Conservation (phyloP, 2,797 vertebrate genomes). For the Antrozous pallidus region DNA sequence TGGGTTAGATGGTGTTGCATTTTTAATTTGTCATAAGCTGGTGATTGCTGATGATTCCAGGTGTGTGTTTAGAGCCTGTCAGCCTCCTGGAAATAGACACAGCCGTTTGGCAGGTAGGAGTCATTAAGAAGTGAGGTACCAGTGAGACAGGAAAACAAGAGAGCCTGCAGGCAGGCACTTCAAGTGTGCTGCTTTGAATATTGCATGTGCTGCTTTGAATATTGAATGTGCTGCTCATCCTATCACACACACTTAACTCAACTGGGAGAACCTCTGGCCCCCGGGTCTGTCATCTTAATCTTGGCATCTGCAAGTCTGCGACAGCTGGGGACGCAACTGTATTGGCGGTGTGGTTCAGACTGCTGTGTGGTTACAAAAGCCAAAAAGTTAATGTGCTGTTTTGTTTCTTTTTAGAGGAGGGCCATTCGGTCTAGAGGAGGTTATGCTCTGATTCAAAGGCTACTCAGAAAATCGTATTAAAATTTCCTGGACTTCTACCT, state of each 20-base stretch:
- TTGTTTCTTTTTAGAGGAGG: constrained; percentile 26
- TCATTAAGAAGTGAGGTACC: constrained; percentile 39
- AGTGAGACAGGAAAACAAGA: constrained; percentile 27
- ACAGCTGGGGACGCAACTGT: not conserved
- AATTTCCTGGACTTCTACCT: not conserved
- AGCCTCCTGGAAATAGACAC: constrained; percentile 58
- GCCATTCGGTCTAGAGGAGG: not conserved
- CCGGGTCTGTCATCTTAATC: constrained; percentile 16
- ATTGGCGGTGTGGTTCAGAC: not conserved
- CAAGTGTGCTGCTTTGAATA: not conserved
- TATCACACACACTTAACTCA: constrained; percentile 45
- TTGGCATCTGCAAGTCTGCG: not conserved
- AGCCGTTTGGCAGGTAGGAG: constrained; percentile 54
- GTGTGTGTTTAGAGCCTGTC: constrained; percentile 40
- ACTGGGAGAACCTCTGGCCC: not conserved
- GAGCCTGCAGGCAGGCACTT: not conserved
- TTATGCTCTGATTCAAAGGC: constrained; percentile 43
- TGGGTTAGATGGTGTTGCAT: not conserved
- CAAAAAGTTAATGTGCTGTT: constrained; percentile 50
- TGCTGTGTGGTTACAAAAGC: not conserved
- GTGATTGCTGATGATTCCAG: not conserved
- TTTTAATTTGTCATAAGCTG: not conserved
- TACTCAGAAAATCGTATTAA: constrained; percentile 44
- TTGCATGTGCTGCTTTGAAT: constrained; percentile 9
- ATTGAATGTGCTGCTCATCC: not conserved